Conservation (phyloP, 2,113 vertebrate species). For the Paradoxurus hermaphroditus region DNA sequence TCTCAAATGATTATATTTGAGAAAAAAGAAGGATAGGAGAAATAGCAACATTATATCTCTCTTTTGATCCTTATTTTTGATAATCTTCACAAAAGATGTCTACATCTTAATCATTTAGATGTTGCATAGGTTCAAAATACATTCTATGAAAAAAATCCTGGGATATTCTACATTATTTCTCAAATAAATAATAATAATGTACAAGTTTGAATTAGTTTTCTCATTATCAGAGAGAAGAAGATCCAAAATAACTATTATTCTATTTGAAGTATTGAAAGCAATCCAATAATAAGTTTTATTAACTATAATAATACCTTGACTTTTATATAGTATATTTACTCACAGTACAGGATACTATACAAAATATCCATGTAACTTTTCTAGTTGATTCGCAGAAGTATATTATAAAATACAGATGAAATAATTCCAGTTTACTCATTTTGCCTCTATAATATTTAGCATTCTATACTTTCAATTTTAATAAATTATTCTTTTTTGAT, state of each 20-base stretch:
- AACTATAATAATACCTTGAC: not conserved
- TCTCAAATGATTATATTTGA: conserved; percentile 7
- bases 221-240: not conserved
- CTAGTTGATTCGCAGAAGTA: not conserved
- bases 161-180: not conserved
- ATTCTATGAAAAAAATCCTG: not conserved
- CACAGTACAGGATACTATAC: not conserved
- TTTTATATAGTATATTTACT: conserved; percentile 13
- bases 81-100: not conserved
- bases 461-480: not conserved
- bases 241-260: not conserved
- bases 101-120: not conserved
- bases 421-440: not conserved
- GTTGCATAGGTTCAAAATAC: not conserved
- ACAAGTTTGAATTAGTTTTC: not conserved
- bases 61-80: not conserved
- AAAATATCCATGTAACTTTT: not conserved
- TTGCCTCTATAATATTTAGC: not conserved
- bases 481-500: conserved; percentile 10
- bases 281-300: not conserved
- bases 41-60: not conserved
- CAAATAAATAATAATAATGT: not conserved
- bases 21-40: not conserved
- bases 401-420: not conserved
- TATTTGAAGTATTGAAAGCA: not conserved